Base-by-base conservation (phyloP, 2,888 invertebrate species). In the Drosophila subsilvestris region DNA sequence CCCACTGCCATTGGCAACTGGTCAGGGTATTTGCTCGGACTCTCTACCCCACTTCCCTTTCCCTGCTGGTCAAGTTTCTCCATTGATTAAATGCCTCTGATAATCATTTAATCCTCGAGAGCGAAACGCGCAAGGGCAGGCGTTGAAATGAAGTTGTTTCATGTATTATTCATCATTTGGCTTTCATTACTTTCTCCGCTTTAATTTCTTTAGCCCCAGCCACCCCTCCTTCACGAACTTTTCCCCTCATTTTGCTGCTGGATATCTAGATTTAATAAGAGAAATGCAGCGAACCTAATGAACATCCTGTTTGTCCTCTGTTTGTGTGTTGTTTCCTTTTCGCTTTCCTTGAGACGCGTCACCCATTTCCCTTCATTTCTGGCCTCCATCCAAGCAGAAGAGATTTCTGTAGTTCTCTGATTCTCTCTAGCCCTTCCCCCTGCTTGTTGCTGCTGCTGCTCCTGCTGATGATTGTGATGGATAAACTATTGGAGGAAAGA, bases 401-500 rank as follows among this genome's bases (percentile, higher is more conserved):
- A 79, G 88, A 86, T 86, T 63, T 70, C 37, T n/a, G n/a, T 37
- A 37, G 37, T n/a, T 37, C 50, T 58, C 44, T 32, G 61, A 8
- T 27, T 57, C 45, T 37, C 45, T 17, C 54, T 10, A 45, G 20
- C 50, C 18, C 27, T 27, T 42, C 47, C 29, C 51, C 54, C 17
- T 14, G 17, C 42, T 22, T 42, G 29, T 17, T 10, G 12, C 32
- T 12, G 17, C 18, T 18, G 50, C n/a, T n/a, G n/a, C 37, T 17
- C 56, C 76, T 84, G 84, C 56, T 75, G 75, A 79, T 88, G 85
- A 87, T 85, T 85, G 88, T 86, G 85, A 86, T 88, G 88, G 85
- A 88, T 88, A 83, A 86, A 88, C 85, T 84, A 85, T 83, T 65
- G 72, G 58, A 37, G 59, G 49, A 63, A 59, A 60, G 59, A 59